Base-by-base conservation (phyloP, 2,113 vertebrate genomes). In the Myiagra hebetior region DNA sequence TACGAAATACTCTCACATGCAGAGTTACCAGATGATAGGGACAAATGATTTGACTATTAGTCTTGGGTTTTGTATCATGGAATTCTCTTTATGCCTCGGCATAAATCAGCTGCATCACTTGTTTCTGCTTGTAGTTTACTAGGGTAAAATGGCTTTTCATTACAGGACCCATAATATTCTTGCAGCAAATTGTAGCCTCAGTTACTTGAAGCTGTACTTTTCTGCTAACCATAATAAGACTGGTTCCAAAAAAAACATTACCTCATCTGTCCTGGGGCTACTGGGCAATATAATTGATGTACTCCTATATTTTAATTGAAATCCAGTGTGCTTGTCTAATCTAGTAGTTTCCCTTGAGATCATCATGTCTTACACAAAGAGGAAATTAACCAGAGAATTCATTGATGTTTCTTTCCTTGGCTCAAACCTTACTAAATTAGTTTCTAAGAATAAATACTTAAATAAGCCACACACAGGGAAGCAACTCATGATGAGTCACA, bases 371-470 rank as follows among this genome's bases (percentile, higher is more conserved):
- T 87, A 84, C 42, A 72, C 16, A 33, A 77, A 91, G 57, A 74
- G 60, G 91, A 88, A 98, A 91, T 91, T 91, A 97, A 97, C 63
- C 90, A 94, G 73, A 87, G 85, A 97, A 93, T 97, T 96, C 94
- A 83, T 85, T 96, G 94, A 97, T 84, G 83, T 96, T 92, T 97
- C 70, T 85, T 55, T 85, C 44, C 90, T 94, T 97, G 91, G 73
- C 89, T 93, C 81, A 94, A 93, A 96, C 97, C 92, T 94, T 95
- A 89, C 97, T 97, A 97, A 96, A 93, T 93, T 68, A 91, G 90
- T 97, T 97, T 98, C 92, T 97, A 93, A 98, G 94, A 98, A 98
- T 98, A 98, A 98, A 98, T 94, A 80, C 88, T 95, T 97, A 96
- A 96, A 89, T 92, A 87, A 83, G 85, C 88, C 92, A 96, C 87